Evolutionary conservation across 2,797 vertebrate species (phyloP).

Genomic region (Morus bassanus): DNA sequence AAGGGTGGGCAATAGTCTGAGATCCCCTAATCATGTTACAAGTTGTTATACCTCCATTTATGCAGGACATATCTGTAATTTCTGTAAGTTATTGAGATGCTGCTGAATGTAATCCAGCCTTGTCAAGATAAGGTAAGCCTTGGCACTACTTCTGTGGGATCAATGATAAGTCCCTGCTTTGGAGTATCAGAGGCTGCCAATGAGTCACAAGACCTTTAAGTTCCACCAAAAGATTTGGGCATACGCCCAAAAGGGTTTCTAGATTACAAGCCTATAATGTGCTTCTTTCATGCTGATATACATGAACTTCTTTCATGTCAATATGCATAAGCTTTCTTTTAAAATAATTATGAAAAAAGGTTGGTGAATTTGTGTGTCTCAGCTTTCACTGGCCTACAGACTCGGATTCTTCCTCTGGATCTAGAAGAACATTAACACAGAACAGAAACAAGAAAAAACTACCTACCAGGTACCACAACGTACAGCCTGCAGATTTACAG

Average conservation of each 20-base stretch:
- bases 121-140: conserved; percentile 40
- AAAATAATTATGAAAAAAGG: not conserved
- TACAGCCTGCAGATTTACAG: not conserved
- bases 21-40: not conserved
- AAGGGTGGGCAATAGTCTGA: not conserved
- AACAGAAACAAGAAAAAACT: not conserved
- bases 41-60: not conserved
- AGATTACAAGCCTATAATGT: conserved; percentile 14
- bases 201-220: conserved; percentile 21
- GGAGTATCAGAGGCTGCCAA: not conserved
- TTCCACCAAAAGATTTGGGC: conserved; percentile 1
- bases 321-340: not conserved
- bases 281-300: not conserved
- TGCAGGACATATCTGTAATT: not conserved
- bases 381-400: not conserved
- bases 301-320: not conserved
- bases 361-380: not conserved
- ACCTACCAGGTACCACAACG: not conserved
- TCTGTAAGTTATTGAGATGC: conserved; percentile 6
- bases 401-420: not conserved
- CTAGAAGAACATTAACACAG: not conserved
- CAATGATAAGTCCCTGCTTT: not conserved
- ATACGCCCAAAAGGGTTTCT: not conserved
- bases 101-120: not conserved
- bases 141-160: conserved; percentile 41